Conservation (phyloP, 2,888 invertebrate species). For the Achlya flavicornis region DNA sequence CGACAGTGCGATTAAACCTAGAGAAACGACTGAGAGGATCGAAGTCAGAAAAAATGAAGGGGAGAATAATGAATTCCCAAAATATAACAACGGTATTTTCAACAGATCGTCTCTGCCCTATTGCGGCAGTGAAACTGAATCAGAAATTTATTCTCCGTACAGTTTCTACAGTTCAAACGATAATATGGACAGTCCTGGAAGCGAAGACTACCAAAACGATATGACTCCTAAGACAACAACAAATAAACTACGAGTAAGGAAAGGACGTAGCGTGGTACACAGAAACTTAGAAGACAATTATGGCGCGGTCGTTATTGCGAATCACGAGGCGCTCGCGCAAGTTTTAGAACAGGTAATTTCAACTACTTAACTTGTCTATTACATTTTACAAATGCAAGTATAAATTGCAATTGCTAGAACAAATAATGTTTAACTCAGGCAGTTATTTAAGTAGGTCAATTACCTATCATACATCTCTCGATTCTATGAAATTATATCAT, state of each 20-base stretch:
- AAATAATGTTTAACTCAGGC: slow-evolving; percentile 18
- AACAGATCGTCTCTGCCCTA: slow-evolving; percentile 89
- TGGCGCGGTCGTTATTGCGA: slow-evolving; percentile 94
- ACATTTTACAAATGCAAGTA: neutral
- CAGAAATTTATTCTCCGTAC: slow-evolving; percentile 92
- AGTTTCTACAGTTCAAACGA: slow-evolving; percentile 88
- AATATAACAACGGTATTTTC: slow-evolving; percentile 83
- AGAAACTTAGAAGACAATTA: slow-evolving; percentile 95
- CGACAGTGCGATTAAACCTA: slow-evolving; percentile 83
- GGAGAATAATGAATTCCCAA: slow-evolving; percentile 80
- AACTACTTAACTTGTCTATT: slow-evolving; percentile 38
- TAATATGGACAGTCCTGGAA: slow-evolving; percentile 74
- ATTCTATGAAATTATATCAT: neutral
- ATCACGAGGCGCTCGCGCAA: slow-evolving; percentile 95
- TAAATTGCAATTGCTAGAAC: neutral
- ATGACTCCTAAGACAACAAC: slow-evolving; percentile 79
- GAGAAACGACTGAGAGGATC: slow-evolving; percentile 52
- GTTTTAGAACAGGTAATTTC: slow-evolving; percentile 92
- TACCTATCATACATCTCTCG: neutral
- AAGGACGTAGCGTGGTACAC: slow-evolving; percentile 92
- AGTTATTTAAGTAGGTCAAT: neutral
- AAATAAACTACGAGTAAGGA: slow-evolving; percentile 88
- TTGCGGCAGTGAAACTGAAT: slow-evolving; percentile 92
- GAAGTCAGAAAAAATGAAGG: slow-evolving; percentile 60
- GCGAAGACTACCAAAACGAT: slow-evolving; percentile 74